These are phyloP conservation scores for Notothenia coriiceps DNA, from an alignment of 2,113 vertebrate genomes.

Conservation along the genomic window DNA sequence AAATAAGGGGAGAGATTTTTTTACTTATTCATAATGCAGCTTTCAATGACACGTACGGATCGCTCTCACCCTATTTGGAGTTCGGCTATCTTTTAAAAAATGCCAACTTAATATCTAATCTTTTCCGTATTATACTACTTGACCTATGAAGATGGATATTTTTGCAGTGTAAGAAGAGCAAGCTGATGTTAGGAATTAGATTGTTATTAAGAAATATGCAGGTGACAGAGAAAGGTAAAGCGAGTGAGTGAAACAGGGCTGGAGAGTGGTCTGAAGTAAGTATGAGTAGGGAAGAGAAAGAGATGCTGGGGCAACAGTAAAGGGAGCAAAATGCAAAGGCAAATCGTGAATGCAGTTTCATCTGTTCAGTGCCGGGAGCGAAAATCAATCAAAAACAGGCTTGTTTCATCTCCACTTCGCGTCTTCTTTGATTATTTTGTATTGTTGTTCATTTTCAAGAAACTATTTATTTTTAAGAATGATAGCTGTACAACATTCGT, in stretches of 20 bases:
- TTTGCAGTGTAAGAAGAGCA: conserved; percentile 52
- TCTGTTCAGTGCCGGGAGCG: conserved; percentile 32
- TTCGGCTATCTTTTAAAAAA: not conserved
- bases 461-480: conserved; percentile 15
- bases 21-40: not conserved
- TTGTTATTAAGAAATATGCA: conserved; percentile 49
- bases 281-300: conserved; percentile 52
- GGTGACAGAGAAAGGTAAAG: conserved; percentile 32
- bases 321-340: conserved; percentile 31
- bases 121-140: conserved; percentile 2
- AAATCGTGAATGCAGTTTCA: conserved; percentile 47
- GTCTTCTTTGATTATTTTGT: conserved; percentile 7
- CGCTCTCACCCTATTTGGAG: not conserved
- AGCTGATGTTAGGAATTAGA: conserved; percentile 49
- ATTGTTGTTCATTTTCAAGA: conserved; percentile 1
- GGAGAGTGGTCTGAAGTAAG: conserved; percentile 42
- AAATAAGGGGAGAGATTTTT: conserved; percentile 9
- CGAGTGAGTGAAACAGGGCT: conserved; percentile 36
- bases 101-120: not conserved
- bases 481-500: conserved; percentile 8
- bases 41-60: not conserved
- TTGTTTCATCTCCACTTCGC: conserved; percentile 71
- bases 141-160: conserved; percentile 62
- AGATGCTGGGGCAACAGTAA: conserved; percentile 46
- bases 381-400: conserved; percentile 46